Evolutionary conservation across 2,888 invertebrate genomes (phyloP).

Genomic region (Caenorhabditis macrosperma): DNA sequence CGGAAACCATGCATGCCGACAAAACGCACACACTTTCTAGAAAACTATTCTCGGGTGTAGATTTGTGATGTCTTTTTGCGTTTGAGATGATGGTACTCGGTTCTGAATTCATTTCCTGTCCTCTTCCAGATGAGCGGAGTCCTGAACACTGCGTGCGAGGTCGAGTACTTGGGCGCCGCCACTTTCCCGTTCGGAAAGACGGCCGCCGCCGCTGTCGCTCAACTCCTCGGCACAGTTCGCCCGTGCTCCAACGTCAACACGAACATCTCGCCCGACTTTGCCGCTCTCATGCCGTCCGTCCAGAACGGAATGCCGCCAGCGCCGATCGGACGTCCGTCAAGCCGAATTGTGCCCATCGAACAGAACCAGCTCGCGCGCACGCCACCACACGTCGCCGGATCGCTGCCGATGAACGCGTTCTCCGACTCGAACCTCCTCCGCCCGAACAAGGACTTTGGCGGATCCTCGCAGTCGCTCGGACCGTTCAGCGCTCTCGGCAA

Average conservation of each 20-base stretch:
- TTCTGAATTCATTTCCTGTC: neutral
- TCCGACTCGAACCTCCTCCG: slow-evolving; percentile 66
- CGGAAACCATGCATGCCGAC: slow-evolving; percentile 82
- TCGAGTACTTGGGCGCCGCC: slow-evolving; percentile 54
- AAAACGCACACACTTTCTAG: neutral
- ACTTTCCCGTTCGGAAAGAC: slow-evolving; percentile 20
- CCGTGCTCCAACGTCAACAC: slow-evolving; percentile 19
- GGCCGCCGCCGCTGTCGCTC: slow-evolving; percentile 26
- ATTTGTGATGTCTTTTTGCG: neutral
- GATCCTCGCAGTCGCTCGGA: slow-evolving; percentile 69
- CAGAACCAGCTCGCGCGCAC: slow-evolving; percentile 45
- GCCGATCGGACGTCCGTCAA: slow-evolving; percentile 73
- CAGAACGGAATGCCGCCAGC: slow-evolving; percentile 70
- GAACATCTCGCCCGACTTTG: neutral
- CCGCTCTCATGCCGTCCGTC: slow-evolving; percentile 33
- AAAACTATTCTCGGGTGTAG: neutral
- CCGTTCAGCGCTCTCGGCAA: slow-evolving; percentile 57
- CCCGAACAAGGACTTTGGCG: slow-evolving; percentile 69
- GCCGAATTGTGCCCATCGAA: slow-evolving; percentile 48
- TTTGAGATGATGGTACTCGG: neutral
- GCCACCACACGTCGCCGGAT: slow-evolving; percentile 61
- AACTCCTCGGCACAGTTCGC: slow-evolving; percentile 60
- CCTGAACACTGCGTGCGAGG: slow-evolving; percentile 55
- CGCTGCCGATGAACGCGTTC: slow-evolving; percentile 62
- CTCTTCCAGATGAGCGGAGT: slow-evolving; percentile 37